These are phyloP conservation scores for Cryptophagus acutangulus DNA, from an alignment of 2,888 invertebrate species.

Conservation along the genomic window DNA sequence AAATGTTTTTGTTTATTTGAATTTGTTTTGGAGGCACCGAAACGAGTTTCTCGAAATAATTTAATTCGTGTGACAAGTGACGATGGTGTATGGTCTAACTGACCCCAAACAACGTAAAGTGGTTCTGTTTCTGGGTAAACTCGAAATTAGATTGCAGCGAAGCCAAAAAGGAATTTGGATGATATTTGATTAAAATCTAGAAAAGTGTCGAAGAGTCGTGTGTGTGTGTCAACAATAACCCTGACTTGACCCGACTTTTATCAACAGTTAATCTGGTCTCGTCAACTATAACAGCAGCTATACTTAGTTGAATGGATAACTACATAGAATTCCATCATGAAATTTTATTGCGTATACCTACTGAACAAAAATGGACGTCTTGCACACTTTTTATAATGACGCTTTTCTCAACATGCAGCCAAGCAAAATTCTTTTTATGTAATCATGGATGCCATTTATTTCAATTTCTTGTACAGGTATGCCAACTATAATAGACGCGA, in stretches of 20 bases:
- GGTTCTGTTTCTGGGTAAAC: background rate
- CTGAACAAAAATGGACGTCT: constrained; percentile 29
- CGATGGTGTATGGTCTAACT: no score
- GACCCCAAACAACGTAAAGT: constrained; percentile 1
- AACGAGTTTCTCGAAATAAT: background rate
- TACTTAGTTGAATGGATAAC: constrained; percentile 3
- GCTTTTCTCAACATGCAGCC: constrained; percentile 27
- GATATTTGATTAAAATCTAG: constrained; percentile 14
- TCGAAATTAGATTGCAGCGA: background rate
- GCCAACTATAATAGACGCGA: no score
- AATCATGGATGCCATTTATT: constrained; percentile 29
- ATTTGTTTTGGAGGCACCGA: no score
- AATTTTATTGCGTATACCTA: constrained; percentile 30
- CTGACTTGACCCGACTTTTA: constrained; percentile 18
- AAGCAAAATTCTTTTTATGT: constrained; percentile 30
- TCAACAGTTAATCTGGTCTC: constrained; percentile 18
- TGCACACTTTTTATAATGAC: constrained; percentile 27
- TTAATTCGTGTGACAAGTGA: constrained; percentile 1
- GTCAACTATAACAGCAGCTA: background rate
- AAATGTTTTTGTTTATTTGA: no score
- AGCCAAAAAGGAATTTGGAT: no score
- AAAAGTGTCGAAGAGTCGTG: constrained; percentile 17
- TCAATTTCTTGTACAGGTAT: constrained; percentile 28
- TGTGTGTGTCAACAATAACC: constrained; percentile 11
- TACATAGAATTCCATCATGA: constrained; percentile 28